Percentiles rank a stretch among this genome's conserved stretches.
These are phyloP conservation scores for Megalurothrips usitatus DNA, from an alignment of 2,888 invertebrate species.

Conservation along the genomic window DNA sequence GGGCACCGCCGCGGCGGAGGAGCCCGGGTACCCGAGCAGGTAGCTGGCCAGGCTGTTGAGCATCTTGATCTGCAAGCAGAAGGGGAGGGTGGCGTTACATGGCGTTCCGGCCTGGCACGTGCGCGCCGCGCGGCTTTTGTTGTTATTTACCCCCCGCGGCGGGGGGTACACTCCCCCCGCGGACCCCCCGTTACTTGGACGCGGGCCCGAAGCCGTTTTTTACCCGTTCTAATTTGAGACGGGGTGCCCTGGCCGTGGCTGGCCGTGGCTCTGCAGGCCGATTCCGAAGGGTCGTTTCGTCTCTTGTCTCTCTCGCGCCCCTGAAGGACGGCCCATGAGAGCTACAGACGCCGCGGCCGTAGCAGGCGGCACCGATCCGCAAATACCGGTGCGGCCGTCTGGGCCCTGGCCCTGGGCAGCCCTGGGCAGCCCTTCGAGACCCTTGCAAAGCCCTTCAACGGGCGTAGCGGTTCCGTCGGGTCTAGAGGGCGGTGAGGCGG, in stretches of 20 bases:
- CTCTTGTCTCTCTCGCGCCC: too few relatives aligned
- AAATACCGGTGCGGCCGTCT: not conserved
- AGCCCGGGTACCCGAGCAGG: conserved; percentile 49
- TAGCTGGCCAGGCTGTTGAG: conserved; percentile 58
- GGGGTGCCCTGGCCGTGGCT: not conserved
- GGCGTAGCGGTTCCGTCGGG: too few relatives aligned
- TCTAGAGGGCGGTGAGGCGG: not conserved
- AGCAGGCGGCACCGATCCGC: not conserved
- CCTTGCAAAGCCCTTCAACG: too few relatives aligned
- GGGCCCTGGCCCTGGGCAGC: not conserved
- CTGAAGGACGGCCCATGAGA: too few relatives aligned
- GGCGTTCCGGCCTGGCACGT: not conserved
- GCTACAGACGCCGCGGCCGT: too few relatives aligned
- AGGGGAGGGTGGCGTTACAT: not conserved
- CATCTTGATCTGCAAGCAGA: conserved; percentile 45
- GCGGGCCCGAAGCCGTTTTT: conserved; percentile 4
- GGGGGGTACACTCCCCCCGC: not conserved
- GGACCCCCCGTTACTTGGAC: not conserved
- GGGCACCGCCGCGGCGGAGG: conserved; percentile 37
- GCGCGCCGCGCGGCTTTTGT: too few relatives aligned
- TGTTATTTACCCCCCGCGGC: not conserved
- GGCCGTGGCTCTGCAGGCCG: not conserved
- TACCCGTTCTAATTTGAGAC: not conserved
- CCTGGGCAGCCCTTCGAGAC: not conserved
- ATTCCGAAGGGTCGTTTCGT: too few relatives aligned